These are phyloP conservation scores for Agapostemon virescens DNA, from an alignment of 2,888 invertebrate species.

Conservation along the genomic window DNA sequence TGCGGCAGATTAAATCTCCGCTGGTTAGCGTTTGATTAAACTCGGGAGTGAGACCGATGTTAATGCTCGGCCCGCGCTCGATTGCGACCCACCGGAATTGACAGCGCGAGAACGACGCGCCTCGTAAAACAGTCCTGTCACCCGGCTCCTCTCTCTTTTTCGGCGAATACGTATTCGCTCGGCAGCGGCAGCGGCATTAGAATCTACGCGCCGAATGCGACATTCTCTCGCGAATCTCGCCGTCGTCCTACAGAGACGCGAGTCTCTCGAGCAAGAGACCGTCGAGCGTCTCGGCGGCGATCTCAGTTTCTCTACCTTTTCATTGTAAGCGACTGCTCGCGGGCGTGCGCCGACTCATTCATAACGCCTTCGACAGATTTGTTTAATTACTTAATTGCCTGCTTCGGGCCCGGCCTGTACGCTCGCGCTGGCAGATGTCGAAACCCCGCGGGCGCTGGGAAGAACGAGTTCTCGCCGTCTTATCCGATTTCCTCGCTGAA, in stretches of 20 bases:
- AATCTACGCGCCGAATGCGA: background rate
- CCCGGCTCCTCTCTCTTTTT: conserved; percentile 22
- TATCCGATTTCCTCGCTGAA: conserved; percentile 58
- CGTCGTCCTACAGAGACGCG: conserved; percentile 36
- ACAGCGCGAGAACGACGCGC: conserved; percentile 68
- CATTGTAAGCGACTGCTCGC: conserved; percentile 32
- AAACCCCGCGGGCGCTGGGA: conserved; percentile 64
- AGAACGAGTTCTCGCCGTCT: conserved; percentile 56
- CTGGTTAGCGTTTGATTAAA: conserved; percentile 81
- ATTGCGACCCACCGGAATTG: conserved; percentile 73
- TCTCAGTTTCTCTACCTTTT: conserved; percentile 36
- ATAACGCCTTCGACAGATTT: conserved; percentile 75
- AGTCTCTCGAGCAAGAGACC: conserved; percentile 32
- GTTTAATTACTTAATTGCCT: conserved; percentile 82
- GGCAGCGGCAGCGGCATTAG: background rate
- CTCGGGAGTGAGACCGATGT: conserved; percentile 79
- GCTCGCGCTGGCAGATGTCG: conserved; percentile 66
- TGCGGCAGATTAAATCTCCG: conserved; percentile 79
- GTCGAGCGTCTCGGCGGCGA: conserved; percentile 30
- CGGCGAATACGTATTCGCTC: background rate
- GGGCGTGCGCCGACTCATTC: conserved; percentile 72
- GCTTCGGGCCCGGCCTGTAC: conserved; percentile 64
- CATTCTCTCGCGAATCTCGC: background rate
- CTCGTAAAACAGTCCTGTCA: conserved; percentile 53
- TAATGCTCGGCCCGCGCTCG: conserved; percentile 72